Evolutionary conservation across 2,888 invertebrate species (phyloP).

Genomic region (Melanostoma scalare): DNA sequence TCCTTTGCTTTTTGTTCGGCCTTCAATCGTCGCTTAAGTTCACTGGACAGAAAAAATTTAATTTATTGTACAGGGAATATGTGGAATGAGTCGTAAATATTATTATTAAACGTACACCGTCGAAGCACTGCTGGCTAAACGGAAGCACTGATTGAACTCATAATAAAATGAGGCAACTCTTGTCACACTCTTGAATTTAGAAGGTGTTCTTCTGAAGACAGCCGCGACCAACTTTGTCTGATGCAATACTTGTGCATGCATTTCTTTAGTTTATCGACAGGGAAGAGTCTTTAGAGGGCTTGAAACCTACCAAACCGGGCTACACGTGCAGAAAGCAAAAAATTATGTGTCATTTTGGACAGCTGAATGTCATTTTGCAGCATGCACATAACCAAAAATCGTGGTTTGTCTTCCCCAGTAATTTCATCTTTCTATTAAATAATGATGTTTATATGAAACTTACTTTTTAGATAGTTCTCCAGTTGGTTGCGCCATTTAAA

Average conservation of each 20-base stretch:
- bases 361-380: constrained; percentile 51
- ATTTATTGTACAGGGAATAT: neutral
- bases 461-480: constrained; percentile 80
- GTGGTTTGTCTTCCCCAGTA: neutral
- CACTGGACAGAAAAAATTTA: constrained; percentile 84
- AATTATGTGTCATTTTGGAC: constrained; percentile 34
- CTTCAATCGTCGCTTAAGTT: constrained; percentile 94
- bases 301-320: neutral
- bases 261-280: constrained; percentile 6
- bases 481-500: constrained; percentile 77
- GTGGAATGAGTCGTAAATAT: neutral
- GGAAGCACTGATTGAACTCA: constrained; percentile 1
- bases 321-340: constrained; percentile 56
- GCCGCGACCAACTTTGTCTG: constrained; percentile 32
- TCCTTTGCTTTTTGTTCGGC: constrained; percentile 96
- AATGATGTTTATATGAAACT: constrained; percentile 70
- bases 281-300: neutral
- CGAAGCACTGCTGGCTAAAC: constrained; percentile 48
- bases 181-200: neutral
- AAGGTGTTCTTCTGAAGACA: neutral
- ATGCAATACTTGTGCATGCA: constrained; percentile 49
- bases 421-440: neutral
- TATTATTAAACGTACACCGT: too few species aligned
- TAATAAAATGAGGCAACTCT: neutral
- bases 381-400: constrained; percentile 59